Percentiles rank a stretch among this genome's conserved stretches.
These are phyloP conservation scores for Paraplagusia blochii DNA, from an alignment of 2,113 vertebrate species.

Conservation along the genomic window DNA sequence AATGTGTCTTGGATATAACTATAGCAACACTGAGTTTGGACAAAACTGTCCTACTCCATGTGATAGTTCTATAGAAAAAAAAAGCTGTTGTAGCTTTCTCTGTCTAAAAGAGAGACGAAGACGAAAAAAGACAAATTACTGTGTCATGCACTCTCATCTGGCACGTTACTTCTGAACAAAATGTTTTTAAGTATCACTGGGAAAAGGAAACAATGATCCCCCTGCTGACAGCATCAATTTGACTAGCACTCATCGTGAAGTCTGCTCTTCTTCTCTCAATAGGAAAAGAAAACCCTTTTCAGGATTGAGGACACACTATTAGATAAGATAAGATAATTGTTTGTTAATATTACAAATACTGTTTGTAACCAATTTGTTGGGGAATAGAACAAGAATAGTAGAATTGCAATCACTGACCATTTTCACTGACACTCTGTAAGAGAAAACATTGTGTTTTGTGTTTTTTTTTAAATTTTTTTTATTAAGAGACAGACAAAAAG, in stretches of 20 bases:
- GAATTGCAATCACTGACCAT: no score
- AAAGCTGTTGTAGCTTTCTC: no score
- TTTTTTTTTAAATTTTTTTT: no score
- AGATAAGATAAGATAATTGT: conserved; percentile 1
- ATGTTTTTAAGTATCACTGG: conserved; percentile 26
- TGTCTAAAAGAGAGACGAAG: neutral
- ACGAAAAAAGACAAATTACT: neutral
- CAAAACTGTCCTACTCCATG: no score
- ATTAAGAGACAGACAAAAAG: no score
- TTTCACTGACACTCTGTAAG: no score
- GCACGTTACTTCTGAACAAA: conserved; percentile 14
- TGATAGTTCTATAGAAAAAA: no score
- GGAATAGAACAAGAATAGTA: no score
- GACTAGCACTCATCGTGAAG: conserved; percentile 17
- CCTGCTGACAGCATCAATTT: conserved; percentile 42
- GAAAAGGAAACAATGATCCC: conserved; percentile 9
- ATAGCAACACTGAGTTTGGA: no score
- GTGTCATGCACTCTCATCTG: conserved; percentile 4
- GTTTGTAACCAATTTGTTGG: no score
- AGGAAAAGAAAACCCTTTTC: conserved; percentile 24
- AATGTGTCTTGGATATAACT: no score
- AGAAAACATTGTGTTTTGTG: no score
- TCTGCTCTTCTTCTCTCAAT: conserved; percentile 12
- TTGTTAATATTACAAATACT: neutral
- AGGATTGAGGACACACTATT: conserved; percentile 14